These are phyloP conservation scores for Phania funesta DNA, from an alignment of 2,888 invertebrate species.

Conservation along the genomic window DNA sequence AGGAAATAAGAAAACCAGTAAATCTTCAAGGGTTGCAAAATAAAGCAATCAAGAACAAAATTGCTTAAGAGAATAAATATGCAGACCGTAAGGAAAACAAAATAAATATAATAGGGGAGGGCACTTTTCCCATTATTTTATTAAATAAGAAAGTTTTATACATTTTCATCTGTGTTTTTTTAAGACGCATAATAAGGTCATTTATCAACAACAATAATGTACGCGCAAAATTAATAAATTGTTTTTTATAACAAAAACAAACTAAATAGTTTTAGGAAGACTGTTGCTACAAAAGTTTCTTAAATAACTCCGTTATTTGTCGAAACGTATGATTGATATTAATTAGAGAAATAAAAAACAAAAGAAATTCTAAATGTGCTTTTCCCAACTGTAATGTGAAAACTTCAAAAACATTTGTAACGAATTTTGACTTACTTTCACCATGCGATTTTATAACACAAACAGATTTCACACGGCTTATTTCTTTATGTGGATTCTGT, in stretches of 20 bases:
- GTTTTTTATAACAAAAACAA: neutral
- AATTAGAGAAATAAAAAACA: neutral
- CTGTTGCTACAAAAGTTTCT: no score
- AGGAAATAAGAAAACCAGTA: no score
- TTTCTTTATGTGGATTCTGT: neutral
- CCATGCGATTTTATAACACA: neutral
- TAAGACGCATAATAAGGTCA: constrained; percentile 20
- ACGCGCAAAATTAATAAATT: constrained; percentile 16
- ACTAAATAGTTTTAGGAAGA: no score
- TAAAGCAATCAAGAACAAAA: neutral
- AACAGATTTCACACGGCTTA: neutral
- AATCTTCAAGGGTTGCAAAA: no score
- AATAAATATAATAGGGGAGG: constrained; percentile 26
- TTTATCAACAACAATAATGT: constrained; percentile 47
- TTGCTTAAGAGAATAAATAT: neutral
- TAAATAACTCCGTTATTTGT: no score
- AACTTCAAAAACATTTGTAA: constrained; percentile 25
- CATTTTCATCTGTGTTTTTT: neutral
- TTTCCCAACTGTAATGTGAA: constrained; percentile 42
- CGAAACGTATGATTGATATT: no score
- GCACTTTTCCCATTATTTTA: constrained; percentile 21
- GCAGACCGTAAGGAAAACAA: neutral
- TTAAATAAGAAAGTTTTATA: constrained; percentile 15
- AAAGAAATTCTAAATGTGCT: constrained; percentile 34
- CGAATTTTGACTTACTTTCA: neutral